These are phyloP conservation scores for Euleptes europaea DNA, from an alignment of 2,113 vertebrate species.

Conservation along the genomic window DNA sequence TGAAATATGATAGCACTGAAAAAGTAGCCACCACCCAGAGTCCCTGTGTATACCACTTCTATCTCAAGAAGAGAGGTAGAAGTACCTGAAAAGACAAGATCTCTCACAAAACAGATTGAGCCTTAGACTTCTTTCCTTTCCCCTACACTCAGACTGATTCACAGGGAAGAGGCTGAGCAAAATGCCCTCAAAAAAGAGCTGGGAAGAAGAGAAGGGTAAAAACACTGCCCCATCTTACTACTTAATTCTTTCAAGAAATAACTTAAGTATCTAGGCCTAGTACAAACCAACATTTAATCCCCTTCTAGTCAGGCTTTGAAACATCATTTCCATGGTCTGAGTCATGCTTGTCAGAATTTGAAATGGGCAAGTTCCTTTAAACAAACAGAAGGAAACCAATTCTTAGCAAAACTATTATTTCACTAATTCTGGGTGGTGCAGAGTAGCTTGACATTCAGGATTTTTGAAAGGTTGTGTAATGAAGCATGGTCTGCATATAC, in stretches of 20 bases:
- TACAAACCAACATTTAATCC: neutral
- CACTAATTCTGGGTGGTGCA: neutral
- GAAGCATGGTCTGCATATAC: neutral
- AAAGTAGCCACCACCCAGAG: neutral
- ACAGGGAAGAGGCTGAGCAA: neutral
- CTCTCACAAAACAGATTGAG: too few relatives aligned
- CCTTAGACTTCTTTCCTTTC: neutral
- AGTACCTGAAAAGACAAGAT: too few relatives aligned
- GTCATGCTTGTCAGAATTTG: neutral
- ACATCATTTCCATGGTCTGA: neutral
- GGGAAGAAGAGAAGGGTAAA: neutral
- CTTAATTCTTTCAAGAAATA: neutral
- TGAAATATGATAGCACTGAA: neutral
- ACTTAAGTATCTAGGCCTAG: neutral
- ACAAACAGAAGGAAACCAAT: neutral
- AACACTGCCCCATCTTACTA: neutral
- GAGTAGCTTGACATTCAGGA: neutral
- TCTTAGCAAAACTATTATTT: neutral
- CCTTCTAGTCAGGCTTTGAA: neutral
- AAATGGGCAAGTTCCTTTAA: neutral
- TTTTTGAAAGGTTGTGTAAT: neutral
- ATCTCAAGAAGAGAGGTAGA: neutral
- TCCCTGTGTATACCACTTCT: neutral
- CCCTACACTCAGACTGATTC: neutral
- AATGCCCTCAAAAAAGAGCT: neutral